Base-by-base conservation (phyloP, 1,140 invertebrate genomes). In the Gryllus bimaculatus region DNA sequence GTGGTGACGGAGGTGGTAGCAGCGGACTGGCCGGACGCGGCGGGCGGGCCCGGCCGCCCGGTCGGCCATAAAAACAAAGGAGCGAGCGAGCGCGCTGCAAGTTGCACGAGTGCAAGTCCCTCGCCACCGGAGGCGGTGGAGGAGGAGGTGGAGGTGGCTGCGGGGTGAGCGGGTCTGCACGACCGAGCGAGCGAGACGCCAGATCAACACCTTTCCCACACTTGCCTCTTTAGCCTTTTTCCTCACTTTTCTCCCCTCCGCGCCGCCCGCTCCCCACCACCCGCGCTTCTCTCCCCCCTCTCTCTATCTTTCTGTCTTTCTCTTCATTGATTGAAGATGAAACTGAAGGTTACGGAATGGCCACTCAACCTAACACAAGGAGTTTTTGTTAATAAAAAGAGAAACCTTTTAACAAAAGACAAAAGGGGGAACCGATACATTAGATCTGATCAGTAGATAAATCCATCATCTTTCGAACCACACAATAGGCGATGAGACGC, bases 311-410 rank as follows among this genome's bases (percentile, higher is more conserved):
- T 10, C 54, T 39, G 26, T 10, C 54, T 66, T 66, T 18, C 10
- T 66, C 10, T 18, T 18, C 54, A 66, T 66, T 66, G 54, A 66
- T 66, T 18, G 54, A 66, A 66, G 54, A 66, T 66, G 54, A 66
- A 66, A 66, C 54, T 66, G 18, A 66, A 66, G 54, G 54, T 66
- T 66, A 66, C 54, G 54, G 54, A 66, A 66, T 18, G 54, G 54
- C 54, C 54, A 66, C 54, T 66, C 54, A 10, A 66, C 54, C 54
- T 66, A 7, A 66, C 54, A 66, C 54, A 66, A 66, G 54, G 54
- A 66, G 54, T 66, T 66, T 66, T 66, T 66, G 54, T 66, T 66
- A 66, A 66, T 66, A 66, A 66, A 66, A 66, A 66, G 54, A 66
- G 18, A 66, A 66, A 66, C 54, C 54, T 66, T 66, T 66, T 66